These are phyloP conservation scores for Periophthalmodon schlosseri DNA, from an alignment of 2,113 vertebrate species.

Conservation along the genomic window DNA sequence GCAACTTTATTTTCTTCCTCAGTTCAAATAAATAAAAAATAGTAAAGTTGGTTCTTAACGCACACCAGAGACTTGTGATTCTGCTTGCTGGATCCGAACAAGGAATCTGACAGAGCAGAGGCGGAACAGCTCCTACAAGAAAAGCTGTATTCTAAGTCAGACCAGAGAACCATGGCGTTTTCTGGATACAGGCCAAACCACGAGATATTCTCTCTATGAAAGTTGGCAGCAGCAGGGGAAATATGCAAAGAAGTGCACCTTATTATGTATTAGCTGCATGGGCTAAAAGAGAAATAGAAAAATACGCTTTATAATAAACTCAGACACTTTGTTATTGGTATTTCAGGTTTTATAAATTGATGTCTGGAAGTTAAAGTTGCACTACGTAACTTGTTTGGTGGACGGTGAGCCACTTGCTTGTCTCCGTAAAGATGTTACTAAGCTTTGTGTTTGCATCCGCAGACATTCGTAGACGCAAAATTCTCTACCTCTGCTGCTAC, in stretches of 20 bases:
- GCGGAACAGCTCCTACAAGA: neutral
- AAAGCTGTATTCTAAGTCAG: neutral
- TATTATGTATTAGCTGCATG: neutral
- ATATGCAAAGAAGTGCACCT: neutral
- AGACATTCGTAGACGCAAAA: too few relatives aligned
- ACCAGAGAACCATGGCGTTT: neutral
- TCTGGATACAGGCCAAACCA: neutral
- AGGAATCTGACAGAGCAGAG: slow-evolving; percentile 9
- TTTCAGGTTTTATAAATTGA: neutral
- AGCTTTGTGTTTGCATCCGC: too few relatives aligned
- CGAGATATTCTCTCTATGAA: neutral
- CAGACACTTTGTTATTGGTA: neutral
- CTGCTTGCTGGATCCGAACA: slow-evolving; percentile 4
- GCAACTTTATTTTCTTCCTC: neutral
- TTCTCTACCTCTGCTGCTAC: too few relatives aligned
- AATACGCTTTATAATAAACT: neutral
- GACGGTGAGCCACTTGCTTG: too few relatives aligned
- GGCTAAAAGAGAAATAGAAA: neutral
- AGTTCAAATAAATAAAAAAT: neutral
- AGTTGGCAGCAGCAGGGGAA: neutral
- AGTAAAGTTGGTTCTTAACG: neutral
- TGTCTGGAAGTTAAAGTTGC: too few relatives aligned
- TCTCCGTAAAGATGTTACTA: too few relatives aligned
- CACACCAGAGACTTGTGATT: neutral
- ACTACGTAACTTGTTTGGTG: too few relatives aligned